Evolutionary conservation across 2,888 invertebrate species (phyloP).

Genomic region (Anodontia alba): DNA sequence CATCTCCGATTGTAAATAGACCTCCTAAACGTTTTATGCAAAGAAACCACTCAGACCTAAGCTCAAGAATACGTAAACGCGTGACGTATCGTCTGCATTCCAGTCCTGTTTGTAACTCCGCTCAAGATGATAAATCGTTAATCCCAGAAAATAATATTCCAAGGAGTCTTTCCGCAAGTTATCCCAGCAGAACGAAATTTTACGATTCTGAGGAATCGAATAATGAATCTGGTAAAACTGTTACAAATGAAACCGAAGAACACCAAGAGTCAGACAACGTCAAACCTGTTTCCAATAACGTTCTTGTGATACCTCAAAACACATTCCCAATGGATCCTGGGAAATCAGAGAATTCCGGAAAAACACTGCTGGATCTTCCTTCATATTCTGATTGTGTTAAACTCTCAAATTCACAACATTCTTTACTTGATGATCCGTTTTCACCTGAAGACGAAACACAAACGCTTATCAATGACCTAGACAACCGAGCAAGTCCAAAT

Average conservation of each 20-base stretch:
- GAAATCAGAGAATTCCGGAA: background rate
- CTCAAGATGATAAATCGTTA: conserved; percentile 20
- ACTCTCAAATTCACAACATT: conserved; percentile 1
- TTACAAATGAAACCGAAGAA: background rate
- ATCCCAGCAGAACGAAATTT: background rate
- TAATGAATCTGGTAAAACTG: background rate
- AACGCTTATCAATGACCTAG: background rate
- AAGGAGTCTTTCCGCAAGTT: conserved; percentile 16
- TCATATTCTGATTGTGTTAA: background rate
- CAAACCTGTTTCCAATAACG: background rate
- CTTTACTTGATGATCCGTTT: background rate
- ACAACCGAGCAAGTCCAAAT: background rate
- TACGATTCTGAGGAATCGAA: background rate
- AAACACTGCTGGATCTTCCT: background rate
- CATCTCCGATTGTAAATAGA: conserved; percentile 87
- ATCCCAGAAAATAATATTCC: conserved; percentile 32
- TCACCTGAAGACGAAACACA: conserved; percentile 1
- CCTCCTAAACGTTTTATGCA: conserved; percentile 82
- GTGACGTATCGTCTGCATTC: conserved; percentile 90
- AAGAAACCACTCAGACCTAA: conserved; percentile 90
- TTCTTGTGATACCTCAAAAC: background rate
- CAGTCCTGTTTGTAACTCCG: conserved; percentile 15
- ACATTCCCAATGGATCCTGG: background rate
- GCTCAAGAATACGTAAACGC: conserved; percentile 92
- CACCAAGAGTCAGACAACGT: background rate